phyloP scores from a whole-genome alignment of 1,140 invertebrate species.

The Mesaphorura yosii region DNA sequence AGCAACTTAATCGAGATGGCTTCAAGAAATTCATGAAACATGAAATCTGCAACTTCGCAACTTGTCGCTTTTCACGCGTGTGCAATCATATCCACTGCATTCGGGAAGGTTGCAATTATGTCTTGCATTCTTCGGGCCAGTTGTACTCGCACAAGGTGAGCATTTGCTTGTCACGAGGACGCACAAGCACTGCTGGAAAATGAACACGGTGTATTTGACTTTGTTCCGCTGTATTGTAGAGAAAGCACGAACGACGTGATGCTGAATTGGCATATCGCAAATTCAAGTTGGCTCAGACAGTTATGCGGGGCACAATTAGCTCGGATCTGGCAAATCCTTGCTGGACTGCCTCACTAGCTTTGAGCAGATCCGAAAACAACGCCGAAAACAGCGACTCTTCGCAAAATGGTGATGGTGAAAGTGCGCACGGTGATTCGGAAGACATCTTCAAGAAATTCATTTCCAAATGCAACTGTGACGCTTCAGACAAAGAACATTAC shows the following conservation, averaged over 20 bases:
- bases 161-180: not conserved
- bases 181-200: too few relatives aligned
- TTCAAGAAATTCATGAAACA: slow-evolving; percentile 99
- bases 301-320: slow-evolving; percentile 35
- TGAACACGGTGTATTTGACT: too few relatives aligned
- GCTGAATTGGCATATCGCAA: slow-evolving; percentile 70
- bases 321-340: slow-evolving; percentile 21
- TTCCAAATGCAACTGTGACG: slow-evolving; percentile 27
- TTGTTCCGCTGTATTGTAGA: slow-evolving; percentile 35
- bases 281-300: slow-evolving; percentile 53
- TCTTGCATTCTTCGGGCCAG: slow-evolving; percentile 89
- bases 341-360: slow-evolving; percentile 16
- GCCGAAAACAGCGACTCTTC: slow-evolving; percentile 27
- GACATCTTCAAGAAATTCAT: slow-evolving; percentile 28
- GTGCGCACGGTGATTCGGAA: slow-evolving; percentile 22
- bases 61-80: slow-evolving; percentile 82
- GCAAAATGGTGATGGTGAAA: slow-evolving; percentile 15
- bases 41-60: slow-evolving; percentile 78
- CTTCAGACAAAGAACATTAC: slow-evolving; percentile 25
- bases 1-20: slow-evolving; percentile 84
- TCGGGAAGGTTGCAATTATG: slow-evolving; percentile 84
- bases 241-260: slow-evolving; percentile 89
- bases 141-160: slow-evolving; percentile 81
- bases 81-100: slow-evolving; percentile 99
- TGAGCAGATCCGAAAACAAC: slow-evolving; percentile 26